Base-by-base conservation (phyloP, 2,888 invertebrate genomes). In the Ophion slaviceki region DNA sequence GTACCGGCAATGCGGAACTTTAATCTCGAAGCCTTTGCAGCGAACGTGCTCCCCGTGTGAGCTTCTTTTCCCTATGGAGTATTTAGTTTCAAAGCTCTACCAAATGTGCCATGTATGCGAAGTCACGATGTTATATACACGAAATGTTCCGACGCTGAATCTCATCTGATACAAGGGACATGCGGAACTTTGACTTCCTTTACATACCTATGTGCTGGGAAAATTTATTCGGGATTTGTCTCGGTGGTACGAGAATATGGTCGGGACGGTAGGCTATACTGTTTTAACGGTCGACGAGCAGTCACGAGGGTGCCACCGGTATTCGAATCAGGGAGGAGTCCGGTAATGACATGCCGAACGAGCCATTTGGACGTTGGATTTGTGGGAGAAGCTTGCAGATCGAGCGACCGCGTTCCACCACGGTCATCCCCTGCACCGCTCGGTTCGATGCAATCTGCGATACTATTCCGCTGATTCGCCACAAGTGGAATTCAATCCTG, bases 11-110 rank as follows among this genome's bases (percentile, higher is more conserved):
- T 45, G 59, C 47, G 75, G 28, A 28, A 66, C 70, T 81, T 68
- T 71, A 82, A 85, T 82, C 71, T 85, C 66, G 79, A 82, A 85
- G 78, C 78, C 70, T 75, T 75, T 78, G 68, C 24, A 74, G 61
- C 14, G 75, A 75, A 45, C 47, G 64, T 57, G 47, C 75, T 57
- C 59, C 17, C 7, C n/a, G n/a, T 53, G 45, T 40, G 64, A 67
- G 20, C 45, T 36, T 68, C 66, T 32, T 76, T 66, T 66, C 14
- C 24, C n/a, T 17, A 11, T 70, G 28, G 57, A 82, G 70, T 82
- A 82, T 75, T 82, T 40, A 79, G 75, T 82, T 82, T 82, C 78
- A 72, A 81, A 85, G 75, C 75, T 24, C 6, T 20, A 1, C 40
- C 11, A 17, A 67, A 77, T 32, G 4, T 53, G n/a, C 53, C 17